These are phyloP conservation scores for Protonibea diacanthus DNA, from an alignment of 2,797 vertebrate genomes.

Conservation along the genomic window DNA sequence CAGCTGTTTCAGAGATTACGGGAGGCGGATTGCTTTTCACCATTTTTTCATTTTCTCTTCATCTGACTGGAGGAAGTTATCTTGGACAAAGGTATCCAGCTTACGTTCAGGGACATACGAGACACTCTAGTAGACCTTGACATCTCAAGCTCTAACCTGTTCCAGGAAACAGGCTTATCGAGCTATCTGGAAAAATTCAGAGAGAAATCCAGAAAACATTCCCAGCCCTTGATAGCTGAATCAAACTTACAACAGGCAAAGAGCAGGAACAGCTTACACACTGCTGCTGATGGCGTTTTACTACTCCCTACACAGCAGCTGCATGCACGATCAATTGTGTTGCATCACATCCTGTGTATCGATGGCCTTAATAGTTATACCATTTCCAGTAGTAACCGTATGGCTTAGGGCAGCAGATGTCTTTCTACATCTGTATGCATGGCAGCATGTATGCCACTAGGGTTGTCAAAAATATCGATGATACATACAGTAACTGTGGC, in stretches of 20 bases:
- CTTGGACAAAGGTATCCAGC: constrained; percentile 10
- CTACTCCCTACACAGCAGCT: not conserved
- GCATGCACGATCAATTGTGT: constrained; percentile 9
- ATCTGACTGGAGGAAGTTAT: not conserved
- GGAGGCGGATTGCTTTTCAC: constrained; percentile 36
- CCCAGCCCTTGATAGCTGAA: not conserved
- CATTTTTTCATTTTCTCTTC: constrained; percentile 31
- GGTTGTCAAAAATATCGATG: too few relatives aligned
- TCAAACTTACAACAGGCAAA: not conserved
- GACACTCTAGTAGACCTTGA: not conserved
- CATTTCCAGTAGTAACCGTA: constrained; percentile 9
- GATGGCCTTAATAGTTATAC: constrained; percentile 17
- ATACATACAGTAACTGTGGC: not conserved
- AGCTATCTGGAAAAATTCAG: not conserved
- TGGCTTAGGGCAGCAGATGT: not conserved
- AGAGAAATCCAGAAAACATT: not conserved
- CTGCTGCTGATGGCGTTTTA: not conserved
- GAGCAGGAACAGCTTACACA: not conserved
- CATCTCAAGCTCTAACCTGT: not conserved
- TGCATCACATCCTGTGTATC: constrained; percentile 49
- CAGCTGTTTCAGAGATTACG: constrained; percentile 35
- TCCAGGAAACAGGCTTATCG: not conserved
- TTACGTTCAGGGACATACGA: constrained; percentile 1
- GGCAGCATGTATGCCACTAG: constrained; percentile 2
- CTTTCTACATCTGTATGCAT: not conserved